Base-by-base conservation (phyloP, 1,140 invertebrate genomes). In the Sinella curviseta region DNA sequence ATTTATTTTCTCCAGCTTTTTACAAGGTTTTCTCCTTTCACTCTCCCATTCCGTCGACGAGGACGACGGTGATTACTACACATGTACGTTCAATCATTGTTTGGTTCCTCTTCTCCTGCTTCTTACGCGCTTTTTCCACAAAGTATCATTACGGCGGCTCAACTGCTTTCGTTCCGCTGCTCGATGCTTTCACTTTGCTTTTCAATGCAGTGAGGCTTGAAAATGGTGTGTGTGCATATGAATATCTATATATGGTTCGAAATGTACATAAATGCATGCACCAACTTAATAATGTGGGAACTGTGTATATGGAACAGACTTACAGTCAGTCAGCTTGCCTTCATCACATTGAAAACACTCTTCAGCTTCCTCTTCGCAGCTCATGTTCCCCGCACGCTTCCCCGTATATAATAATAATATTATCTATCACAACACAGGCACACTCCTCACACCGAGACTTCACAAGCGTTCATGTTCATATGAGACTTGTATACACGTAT, bases 61-160 rank as follows among this genome's bases (percentile, higher is more conserved):
- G n/a, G n/a, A n/a, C n/a, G n/a, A n/a, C n/a, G n/a, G n/a, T 33
- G 65, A 70, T 70, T 70, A 31, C 65, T 70, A 70, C 65, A 31
- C 12, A 70, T 70, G 65, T 70, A 33, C 31, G 12, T 33, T 33
- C 65, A 70, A 70, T 70, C 65, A 70, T 60, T 60, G 57, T 26
- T 60, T 26, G 57, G 57, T 26, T n/a, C 57, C 24, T 60, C 57
- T 60, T 60, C 30, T 1, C 55, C 24, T 14, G 12, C 65, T 70
- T 70, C 31, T 70, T 70, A 70, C 65, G 4, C 31, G 30, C 65
- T 33, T 70, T 33, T 24, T 33, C 65, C 12, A 30, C 26, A 70
- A 70, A 31, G 65, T 70, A 70, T 70, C 65, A 70, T 70, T 70
- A 70, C 26, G 31, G n/a, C 65, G 8, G 65, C 65, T 70, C 26